Conservation (phyloP, 64 coral and sea anemone genomes). For the Stichodactyla mertensii region DNA sequence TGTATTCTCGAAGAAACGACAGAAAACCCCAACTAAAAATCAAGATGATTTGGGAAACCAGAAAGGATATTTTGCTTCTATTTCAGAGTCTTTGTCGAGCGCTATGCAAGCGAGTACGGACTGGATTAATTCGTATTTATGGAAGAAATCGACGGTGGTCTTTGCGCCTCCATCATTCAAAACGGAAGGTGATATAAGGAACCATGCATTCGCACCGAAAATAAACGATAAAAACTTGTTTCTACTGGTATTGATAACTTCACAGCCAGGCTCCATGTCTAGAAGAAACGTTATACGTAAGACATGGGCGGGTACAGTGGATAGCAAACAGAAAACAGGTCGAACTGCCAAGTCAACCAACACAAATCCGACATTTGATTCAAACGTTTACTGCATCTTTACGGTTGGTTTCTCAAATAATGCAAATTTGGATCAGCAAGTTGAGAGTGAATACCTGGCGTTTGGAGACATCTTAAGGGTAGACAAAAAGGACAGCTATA, state of each 20-base stretch:
- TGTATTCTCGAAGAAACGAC: background rate
- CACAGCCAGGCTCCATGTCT: background rate
- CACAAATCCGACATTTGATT: background rate
- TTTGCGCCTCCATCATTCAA: background rate
- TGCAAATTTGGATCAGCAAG: slow-evolving; percentile 2
- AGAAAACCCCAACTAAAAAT: background rate
- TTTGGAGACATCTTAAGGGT: slow-evolving; percentile 26
- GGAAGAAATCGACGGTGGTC: background rate
- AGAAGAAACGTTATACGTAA: slow-evolving; percentile 22
- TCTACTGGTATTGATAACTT: slow-evolving; percentile 21
- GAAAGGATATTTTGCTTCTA: background rate
- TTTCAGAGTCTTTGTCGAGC: background rate
- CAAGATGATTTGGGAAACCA: background rate
- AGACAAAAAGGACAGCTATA: slow-evolving; percentile 25
- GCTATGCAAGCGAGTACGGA: background rate
- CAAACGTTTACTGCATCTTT: slow-evolving; percentile 22
- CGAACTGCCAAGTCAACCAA: background rate
- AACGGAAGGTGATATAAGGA: background rate
- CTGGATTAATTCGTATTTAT: background rate
- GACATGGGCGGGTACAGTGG: slow-evolving; percentile 8
- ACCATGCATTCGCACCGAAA: slow-evolving; percentile 13
- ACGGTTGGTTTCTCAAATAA: slow-evolving; percentile 28
- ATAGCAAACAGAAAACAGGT: slow-evolving; percentile 7
- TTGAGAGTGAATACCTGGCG: background rate
- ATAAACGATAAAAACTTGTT: background rate